A percentile compares a stretch with the other conserved stretches of the same genome.
Evolutionary conservation across 2,888 invertebrate species (phyloP).

Genomic region (Agrotis segetum): DNA sequence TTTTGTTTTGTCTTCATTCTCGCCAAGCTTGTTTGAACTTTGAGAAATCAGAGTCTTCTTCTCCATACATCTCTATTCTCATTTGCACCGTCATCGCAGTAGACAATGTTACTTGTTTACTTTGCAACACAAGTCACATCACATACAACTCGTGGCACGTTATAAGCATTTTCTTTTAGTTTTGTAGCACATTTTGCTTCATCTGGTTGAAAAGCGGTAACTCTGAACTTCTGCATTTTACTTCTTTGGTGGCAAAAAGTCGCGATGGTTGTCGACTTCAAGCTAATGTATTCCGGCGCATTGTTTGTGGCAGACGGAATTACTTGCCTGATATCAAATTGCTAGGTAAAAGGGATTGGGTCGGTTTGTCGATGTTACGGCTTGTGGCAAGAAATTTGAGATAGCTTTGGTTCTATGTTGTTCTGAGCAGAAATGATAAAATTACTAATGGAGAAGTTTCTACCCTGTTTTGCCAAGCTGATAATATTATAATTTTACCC

Average conservation of each 20-base stretch:
- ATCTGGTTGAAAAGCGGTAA: too few relatives aligned
- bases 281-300: conserved; percentile 86
- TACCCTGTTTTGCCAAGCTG: accelerated
- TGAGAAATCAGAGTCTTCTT: too few relatives aligned
- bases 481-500: background rate
- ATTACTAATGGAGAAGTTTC: background rate
- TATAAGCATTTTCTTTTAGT: background rate
- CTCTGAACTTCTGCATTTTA: conserved; percentile 10
- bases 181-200: too few relatives aligned
- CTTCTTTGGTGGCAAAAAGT: conserved; percentile 22
- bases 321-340: conserved; percentile 77
- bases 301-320: conserved; percentile 85
- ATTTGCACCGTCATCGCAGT: too few relatives aligned
- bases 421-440: background rate
- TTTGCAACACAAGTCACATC: too few relatives aligned
- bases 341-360: conserved; percentile 70
- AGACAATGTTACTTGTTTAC: too few relatives aligned
- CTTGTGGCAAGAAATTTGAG: conserved; percentile 17
- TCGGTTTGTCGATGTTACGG: conserved; percentile 62
- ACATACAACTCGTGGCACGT: background rate
- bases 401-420: background rate
- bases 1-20: too few relatives aligned
- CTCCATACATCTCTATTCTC: too few relatives aligned
- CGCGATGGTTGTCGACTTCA: conserved; percentile 80
- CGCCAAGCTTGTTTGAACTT: too few relatives aligned